Evolutionary conservation across 2,888 invertebrate species (phyloP), one percentile per base, ranked within the genome.

Genomic region (Asteroscopus sphinx): DNA sequence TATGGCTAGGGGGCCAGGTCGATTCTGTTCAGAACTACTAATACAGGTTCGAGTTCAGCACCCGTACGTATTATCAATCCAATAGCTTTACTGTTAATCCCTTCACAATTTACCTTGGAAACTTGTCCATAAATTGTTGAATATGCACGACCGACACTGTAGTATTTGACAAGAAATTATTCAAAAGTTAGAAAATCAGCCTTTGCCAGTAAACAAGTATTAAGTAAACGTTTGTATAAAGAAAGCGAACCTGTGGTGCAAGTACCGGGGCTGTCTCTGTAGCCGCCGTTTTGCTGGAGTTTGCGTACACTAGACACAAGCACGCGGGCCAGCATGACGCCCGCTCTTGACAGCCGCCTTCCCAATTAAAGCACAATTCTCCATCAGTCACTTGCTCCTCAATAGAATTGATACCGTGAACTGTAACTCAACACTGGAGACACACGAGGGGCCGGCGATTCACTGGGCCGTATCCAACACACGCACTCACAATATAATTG

Each of bases 211-310:
- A 68, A 72, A 63, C 64, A 58, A 66, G 60, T 70, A 53, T 52
- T 57, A 32, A 63, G 53, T 68, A 49, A 74, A 61, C 49, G 57
- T 60, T 70, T 55, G 46, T 65, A 52, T 60, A 61, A 72, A 56
- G 64, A 77, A 78, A 77, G 80, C 84, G 66, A 86, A 92, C 92
- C 92, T 92, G 90, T 88, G 90, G 89, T 84, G 90, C 88, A 74
- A 88, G 90, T 82, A 84, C 88, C 83, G 77, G 60, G 65, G 83
- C 85, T 75, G 89, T 76, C 76, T 89, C 89, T 72, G 88, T 85
- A 69, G 89, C 81, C 85, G 93, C 93, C 93, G 93, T 93, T 79
- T 90, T 93, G 93, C 80, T 80, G 87, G 83, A 88, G 80, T 89
- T 80, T 71, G 77, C 65, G 76, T 73, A 70, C 81, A 76, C 89